A percentile compares a stretch with the other conserved stretches of the same genome.
These are phyloP conservation scores for Plutella xylostella DNA, from an alignment of 2,888 invertebrate species.

Conservation along the genomic window DNA sequence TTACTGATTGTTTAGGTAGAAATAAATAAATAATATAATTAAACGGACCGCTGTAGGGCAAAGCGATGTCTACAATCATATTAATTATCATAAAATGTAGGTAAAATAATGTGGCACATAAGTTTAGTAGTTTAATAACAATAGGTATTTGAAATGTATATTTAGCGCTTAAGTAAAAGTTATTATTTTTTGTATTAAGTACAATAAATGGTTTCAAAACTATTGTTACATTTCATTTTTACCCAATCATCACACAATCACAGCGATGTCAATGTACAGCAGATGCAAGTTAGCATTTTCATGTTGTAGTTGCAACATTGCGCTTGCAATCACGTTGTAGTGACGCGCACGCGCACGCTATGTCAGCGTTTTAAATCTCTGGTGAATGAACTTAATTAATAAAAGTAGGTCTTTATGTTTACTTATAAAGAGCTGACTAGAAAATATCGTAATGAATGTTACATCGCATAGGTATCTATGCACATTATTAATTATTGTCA, in stretches of 20 bases:
- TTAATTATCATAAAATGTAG: too few relatives aligned
- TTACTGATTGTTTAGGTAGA: not conserved
- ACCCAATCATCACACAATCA: not conserved
- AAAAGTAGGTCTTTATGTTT: too few relatives aligned
- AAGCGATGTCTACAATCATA: too few relatives aligned
- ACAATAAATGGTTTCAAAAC: not conserved
- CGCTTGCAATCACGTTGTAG: not conserved
- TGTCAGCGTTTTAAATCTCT: not conserved
- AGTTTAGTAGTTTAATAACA: not conserved
- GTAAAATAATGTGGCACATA: not conserved
- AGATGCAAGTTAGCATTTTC: not conserved
- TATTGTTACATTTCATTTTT: not conserved
- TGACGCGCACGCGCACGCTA: not conserved
- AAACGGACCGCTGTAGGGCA: not conserved
- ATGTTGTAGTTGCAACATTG: not conserved
- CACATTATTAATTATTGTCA: not conserved
- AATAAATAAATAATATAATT: not conserved
- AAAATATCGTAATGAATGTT: not conserved
- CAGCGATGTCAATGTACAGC: too few relatives aligned
- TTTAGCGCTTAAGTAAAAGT: not conserved
- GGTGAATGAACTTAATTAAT: too few relatives aligned
- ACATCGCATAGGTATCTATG: not conserved
- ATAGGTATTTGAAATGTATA: not conserved
- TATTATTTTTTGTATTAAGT: too few relatives aligned
- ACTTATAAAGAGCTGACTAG: not conserved